These are phyloP conservation scores for Leptodactylus fallax DNA, from an alignment of 2,797 vertebrate genomes.

Conservation along the genomic window DNA sequence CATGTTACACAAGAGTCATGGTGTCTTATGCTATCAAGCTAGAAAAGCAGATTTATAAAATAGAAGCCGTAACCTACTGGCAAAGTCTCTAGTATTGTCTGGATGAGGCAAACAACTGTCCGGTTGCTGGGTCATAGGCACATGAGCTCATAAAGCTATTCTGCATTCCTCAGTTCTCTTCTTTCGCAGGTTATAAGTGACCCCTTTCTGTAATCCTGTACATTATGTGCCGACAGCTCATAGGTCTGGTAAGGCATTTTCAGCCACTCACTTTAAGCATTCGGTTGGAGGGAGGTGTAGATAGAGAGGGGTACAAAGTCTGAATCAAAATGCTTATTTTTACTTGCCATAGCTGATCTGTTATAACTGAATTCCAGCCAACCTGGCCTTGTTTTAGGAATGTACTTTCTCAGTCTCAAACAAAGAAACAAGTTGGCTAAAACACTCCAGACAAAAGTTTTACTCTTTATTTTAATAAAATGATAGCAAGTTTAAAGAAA, in stretches of 20 bases:
- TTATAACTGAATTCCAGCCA: constrained; percentile 69
- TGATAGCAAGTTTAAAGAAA: constrained; percentile 55
- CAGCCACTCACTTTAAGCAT: constrained; percentile 59
- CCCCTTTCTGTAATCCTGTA: background rate
- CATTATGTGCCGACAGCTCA: constrained; percentile 25
- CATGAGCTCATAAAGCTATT: background rate
- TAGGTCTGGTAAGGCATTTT: constrained; percentile 23
- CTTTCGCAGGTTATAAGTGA: background rate
- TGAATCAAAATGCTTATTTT: constrained; percentile 72
- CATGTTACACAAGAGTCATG: too few species aligned
- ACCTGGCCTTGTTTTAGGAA: constrained; percentile 70
- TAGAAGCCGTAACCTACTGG: too few species aligned
- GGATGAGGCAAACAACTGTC: background rate
- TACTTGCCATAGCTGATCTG: constrained; percentile 73
- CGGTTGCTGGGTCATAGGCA: background rate
- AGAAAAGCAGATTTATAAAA: background rate
- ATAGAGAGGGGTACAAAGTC: constrained; percentile 65
- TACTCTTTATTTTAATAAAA: constrained; percentile 56
- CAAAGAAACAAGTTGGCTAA: constrained; percentile 68
- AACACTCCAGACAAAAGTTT: constrained; percentile 56
- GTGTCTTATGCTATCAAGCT: too few species aligned
- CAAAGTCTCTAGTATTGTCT: background rate
- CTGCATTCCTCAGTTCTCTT: background rate
- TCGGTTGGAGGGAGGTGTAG: constrained; percentile 6
- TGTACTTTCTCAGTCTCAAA: constrained; percentile 70